Evolutionary conservation across 2,113 vertebrate genomes (phyloP), one percentile per base, ranked within the genome.

Genomic region (Antechinus flavipes): DNA sequence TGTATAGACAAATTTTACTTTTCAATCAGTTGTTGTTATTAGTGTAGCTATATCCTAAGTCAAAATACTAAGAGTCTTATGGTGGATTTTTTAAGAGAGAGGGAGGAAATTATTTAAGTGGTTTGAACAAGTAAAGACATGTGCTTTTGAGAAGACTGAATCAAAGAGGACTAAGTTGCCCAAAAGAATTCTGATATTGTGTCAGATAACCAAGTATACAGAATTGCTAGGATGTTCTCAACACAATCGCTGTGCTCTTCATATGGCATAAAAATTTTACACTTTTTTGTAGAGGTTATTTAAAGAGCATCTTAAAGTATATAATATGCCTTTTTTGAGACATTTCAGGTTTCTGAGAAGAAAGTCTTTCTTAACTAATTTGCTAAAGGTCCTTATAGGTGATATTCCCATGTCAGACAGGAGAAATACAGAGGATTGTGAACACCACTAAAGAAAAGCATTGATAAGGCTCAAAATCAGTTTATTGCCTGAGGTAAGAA

Each of bases 341-440:
- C 8, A 25, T 0, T 8, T 54, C 91, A 9, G 42, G 52, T 96
- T 94, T 97, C 93, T 90, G 94, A 91, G 91, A 84, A 42, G 24
- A 56, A 91, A 89, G 68, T 61, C 50, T 93, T 92, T 23, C 92
- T 97, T 96, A 94, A 96, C 2, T 56, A 96, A 95, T 49, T 94
- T 94, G 49, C 27, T 92, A 16, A 68, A 93, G 22, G 16, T 47
- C n/a, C 46, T 95, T 94, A 56, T 25, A 95, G 95, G 61, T 11
- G 47, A 47, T 14, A 68, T 8, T 91, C 54, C 3, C 22, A 22
- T 50, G 49, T 42, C 0, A 12, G 47, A 30, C 4, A 6, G 47
- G 35, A 93, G 55, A 93, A 96, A 95, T 42, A n/a, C 23, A 89
- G 56, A 27, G 24, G 46, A n/a, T 90, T 89, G 89, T 55, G 68